Base-by-base conservation (phyloP, 2,888 invertebrate species). In the Synanthedon myopaeformis region DNA sequence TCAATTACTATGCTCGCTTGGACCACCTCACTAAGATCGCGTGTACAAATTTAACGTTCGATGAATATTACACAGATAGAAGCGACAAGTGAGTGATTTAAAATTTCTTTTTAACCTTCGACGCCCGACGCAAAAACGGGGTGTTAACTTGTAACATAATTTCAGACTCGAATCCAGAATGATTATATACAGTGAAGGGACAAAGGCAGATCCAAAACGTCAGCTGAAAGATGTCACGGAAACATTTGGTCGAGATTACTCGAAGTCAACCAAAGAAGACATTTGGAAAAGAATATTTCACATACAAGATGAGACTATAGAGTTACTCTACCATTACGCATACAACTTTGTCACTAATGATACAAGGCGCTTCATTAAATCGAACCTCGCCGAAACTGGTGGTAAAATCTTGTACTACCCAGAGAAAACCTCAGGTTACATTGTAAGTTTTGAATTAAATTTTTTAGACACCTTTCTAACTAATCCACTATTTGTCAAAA, bases 371-470 rank as follows among this genome's bases (percentile, higher is more conserved):
- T 94, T 91, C 61, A 79, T 88, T 2, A 94, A 93, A 65, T 94
- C 94, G 0, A 90, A 91, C 4, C 75, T 91, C 53, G 90, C 92
- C 0, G 93, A 94, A 65, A 91, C 92, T 63, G 93, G 92, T 0
- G 91, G 92, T 4, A 89, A 90, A 61, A 82, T 93, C 10, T 71
- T 86, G 45, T 93, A 91, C 59, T 89, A 91, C 67, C 90, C 91
- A 1, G 88, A 90, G 3, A 87, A 91, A 58, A 92, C 91, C 0
- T 84, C 89, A 17, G 90, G 91, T 42, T 94, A 93, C 65, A 90
- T 91, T 64, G 93, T 92, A 70, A 76, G 76, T 76, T 55, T 42
- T 11, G 13, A 12, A 8, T 28, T 8, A 28, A 23, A 23, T 23
- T 23, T 23, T 23, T 23, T 8, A 28, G 6, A 41, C 41, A 12